These are phyloP conservation scores for Micromesistius poutassou DNA, from an alignment of 2,797 vertebrate species.

Conservation along the genomic window DNA sequence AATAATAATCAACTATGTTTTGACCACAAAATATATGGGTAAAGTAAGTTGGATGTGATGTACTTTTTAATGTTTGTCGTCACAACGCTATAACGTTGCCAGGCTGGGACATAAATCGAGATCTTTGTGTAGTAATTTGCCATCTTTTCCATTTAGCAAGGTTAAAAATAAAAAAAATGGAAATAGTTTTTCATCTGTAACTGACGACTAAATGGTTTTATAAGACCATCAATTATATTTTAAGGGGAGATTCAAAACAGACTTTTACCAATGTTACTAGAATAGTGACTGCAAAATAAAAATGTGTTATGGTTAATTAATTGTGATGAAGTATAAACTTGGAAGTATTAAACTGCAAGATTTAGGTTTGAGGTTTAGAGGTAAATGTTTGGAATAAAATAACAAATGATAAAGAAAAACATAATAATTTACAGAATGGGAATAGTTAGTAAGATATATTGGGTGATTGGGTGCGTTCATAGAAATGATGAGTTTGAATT, in stretches of 20 bases:
- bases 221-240: too few relatives aligned
- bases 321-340: constrained; percentile 25
- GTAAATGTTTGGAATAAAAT: background rate
- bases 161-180: too few relatives aligned
- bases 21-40: background rate
- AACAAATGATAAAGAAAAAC: background rate
- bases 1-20: background rate
- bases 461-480: background rate
- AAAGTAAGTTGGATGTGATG: background rate
- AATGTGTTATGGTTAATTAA: constrained; percentile 38
- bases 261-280: background rate
- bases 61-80: background rate
- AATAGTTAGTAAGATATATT: background rate
- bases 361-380: background rate
- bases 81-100: background rate
- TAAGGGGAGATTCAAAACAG: background rate
- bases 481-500: background rate
- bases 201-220: too few relatives aligned
- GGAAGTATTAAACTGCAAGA: background rate
- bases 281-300: constrained; percentile 19
- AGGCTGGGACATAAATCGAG: background rate
- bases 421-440: background rate
- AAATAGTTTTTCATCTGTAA: too few relatives aligned
- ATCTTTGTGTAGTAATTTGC: background rate
- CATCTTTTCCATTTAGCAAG: too few relatives aligned